Conservation (phyloP, 1,140 invertebrate genomes). For the Lepidurus couesii region DNA sequence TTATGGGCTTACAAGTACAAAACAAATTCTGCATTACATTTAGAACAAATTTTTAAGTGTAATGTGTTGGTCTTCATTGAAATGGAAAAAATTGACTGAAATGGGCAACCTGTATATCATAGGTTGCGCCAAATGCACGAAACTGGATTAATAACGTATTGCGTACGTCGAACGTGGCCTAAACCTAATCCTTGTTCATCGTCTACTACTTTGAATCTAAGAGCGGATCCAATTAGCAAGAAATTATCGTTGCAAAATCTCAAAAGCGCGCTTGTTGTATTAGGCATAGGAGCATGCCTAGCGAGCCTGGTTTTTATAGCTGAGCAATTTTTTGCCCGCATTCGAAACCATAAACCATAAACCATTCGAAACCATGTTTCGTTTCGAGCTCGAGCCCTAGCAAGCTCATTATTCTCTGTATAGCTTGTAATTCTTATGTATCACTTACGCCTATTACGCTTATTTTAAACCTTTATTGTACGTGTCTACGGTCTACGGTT, state of each 20-base stretch:
- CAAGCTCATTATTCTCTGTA: no score
- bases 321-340: background rate
- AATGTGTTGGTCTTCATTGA: no score
- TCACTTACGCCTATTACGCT: no score
- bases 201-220: background rate
- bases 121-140: conserved; percentile 16
- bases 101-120: background rate
- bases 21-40: background rate
- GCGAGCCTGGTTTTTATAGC: background rate
- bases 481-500: no score
- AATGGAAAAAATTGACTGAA: background rate
- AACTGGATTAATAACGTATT: conserved; percentile 10
- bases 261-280: background rate
- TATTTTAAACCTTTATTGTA: no score
- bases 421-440: no score
- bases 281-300: background rate
- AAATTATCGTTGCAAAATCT: conserved; percentile 11
- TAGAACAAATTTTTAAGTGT: background rate
- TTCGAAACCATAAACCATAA: no score
- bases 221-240: background rate
- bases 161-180: background rate
- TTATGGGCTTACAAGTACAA: no score
- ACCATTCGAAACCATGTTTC: no score
- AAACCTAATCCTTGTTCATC: background rate
- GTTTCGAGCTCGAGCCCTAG: no score